A percentile compares a stretch with the other conserved stretches of the same genome.
These are phyloP conservation scores for Eretmochelys imbricata DNA, from an alignment of 2,113 vertebrate genomes.

Conservation along the genomic window DNA sequence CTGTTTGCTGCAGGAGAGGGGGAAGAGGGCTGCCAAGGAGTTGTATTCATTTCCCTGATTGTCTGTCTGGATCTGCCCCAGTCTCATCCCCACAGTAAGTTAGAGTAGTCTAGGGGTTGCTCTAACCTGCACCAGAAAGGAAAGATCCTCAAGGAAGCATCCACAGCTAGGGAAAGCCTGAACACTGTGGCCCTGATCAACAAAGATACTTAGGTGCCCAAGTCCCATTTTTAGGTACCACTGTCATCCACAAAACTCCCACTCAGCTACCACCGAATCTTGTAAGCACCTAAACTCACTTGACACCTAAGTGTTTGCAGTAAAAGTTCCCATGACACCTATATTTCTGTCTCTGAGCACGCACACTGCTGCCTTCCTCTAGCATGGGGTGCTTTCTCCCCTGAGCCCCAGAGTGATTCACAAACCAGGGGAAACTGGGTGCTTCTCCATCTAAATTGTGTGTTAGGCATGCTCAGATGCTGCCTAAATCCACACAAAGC, in stretches of 20 bases:
- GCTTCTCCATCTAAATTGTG: background rate
- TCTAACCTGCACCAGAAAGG: background rate
- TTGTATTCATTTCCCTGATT: background rate
- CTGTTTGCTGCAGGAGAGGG: background rate
- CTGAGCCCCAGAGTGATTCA: too few relatives aligned
- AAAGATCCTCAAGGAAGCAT: background rate
- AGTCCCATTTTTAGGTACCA: too few relatives aligned
- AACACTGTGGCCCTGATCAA: background rate
- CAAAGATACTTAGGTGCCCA: too few relatives aligned
- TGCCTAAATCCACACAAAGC: background rate
- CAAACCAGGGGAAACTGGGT: background rate
- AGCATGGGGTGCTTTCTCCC: too few relatives aligned
- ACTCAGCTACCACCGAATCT: too few relatives aligned
- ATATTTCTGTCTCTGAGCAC: too few relatives aligned
- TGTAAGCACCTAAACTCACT: too few relatives aligned
- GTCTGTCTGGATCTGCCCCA: background rate
- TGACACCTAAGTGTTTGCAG: too few relatives aligned
- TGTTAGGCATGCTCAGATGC: background rate
- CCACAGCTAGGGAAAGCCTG: background rate
- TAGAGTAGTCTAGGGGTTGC: constrained; percentile 8
- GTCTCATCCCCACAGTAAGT: constrained; percentile 37
- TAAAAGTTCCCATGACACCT: too few relatives aligned
- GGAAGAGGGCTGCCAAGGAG: fast-evolving
- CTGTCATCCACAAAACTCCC: too few relatives aligned
- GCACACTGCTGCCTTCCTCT: too few relatives aligned